Evolutionary conservation across 1,140 invertebrate genomes (phyloP).

Genomic region (Drosophila cardini): DNA sequence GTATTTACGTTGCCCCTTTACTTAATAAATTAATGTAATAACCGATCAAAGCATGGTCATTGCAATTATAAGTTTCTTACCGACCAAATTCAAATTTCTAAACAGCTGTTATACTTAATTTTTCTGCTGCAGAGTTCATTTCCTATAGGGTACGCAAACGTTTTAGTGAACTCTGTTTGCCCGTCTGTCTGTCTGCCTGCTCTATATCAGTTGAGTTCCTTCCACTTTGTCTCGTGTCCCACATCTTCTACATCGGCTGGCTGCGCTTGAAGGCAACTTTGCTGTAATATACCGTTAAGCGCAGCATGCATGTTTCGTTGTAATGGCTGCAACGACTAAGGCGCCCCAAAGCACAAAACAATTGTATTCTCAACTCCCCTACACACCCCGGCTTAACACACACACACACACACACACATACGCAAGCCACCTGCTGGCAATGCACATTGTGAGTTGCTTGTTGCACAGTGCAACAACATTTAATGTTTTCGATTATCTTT

Average conservation of each 20-base stretch:
- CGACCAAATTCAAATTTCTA: no score
- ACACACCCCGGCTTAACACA: not conserved
- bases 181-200: not conserved
- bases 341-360: constrained; percentile 44
- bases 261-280: constrained; percentile 22
- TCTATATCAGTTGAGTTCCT: constrained; percentile 34
- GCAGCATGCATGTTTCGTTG: constrained; percentile 49
- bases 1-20: no score
- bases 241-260: constrained; percentile 37
- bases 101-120: no score
- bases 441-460: constrained; percentile 17
- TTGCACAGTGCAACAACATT: constrained; percentile 30
- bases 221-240: constrained; percentile 43
- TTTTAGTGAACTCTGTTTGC: constrained; percentile 35
- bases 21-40: no score
- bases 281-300: constrained; percentile 45
- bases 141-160: constrained; percentile 22
- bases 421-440: constrained; percentile 42
- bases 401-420: constrained; percentile 4
- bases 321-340: constrained; percentile 42
- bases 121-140: no score
- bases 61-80: no score
- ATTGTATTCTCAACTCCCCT: constrained; percentile 14
- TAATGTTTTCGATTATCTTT: constrained; percentile 8
- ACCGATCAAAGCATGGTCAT: no score